Conservation (phyloP, 2,888 invertebrate genomes). For the Schrankia costaestrigalis region DNA sequence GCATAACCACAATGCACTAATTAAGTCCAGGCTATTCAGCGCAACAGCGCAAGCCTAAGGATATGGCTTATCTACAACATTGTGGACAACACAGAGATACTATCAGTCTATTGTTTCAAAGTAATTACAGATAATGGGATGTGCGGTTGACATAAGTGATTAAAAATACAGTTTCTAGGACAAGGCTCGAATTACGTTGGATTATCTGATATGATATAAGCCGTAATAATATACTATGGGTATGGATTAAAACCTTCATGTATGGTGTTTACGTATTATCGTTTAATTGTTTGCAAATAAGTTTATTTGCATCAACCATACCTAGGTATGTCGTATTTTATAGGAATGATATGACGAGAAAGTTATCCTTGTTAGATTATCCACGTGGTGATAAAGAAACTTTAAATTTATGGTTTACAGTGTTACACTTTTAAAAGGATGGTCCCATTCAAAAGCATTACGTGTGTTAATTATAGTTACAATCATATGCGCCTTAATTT, state of each 20-base stretch:
- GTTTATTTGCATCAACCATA: too few species aligned
- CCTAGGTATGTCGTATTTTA: too few species aligned
- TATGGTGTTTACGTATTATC: too few species aligned
- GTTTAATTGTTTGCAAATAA: too few species aligned
- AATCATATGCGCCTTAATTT: too few species aligned
- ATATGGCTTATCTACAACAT: slow-evolving; percentile 22
- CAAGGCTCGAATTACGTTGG: slow-evolving; percentile 19
- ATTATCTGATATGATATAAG: slow-evolving; percentile 7
- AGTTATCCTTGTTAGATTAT: too few species aligned
- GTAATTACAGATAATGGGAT: slow-evolving; percentile 31
- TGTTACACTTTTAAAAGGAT: too few species aligned
- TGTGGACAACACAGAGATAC: slow-evolving; percentile 27
- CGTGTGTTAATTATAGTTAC: too few species aligned
- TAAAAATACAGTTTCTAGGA: slow-evolving; percentile 29
- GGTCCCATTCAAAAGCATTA: too few species aligned
- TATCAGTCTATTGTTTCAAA: slow-evolving; percentile 30
- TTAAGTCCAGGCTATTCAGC: slow-evolving; percentile 2
- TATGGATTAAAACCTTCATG: slow-evolving; percentile 3
- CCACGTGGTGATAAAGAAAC: too few species aligned
- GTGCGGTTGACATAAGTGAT: slow-evolving; percentile 29
- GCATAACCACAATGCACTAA: slow-evolving; percentile 3
- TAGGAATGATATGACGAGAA: too few species aligned
- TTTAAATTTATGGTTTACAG: too few species aligned
- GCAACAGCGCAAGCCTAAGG: slow-evolving; percentile 11
- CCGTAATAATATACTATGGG: neutral